phyloP scores from a whole-genome alignment of 53 echinoderm and acorn worm species.

The Antedon mediterranea region DNA sequence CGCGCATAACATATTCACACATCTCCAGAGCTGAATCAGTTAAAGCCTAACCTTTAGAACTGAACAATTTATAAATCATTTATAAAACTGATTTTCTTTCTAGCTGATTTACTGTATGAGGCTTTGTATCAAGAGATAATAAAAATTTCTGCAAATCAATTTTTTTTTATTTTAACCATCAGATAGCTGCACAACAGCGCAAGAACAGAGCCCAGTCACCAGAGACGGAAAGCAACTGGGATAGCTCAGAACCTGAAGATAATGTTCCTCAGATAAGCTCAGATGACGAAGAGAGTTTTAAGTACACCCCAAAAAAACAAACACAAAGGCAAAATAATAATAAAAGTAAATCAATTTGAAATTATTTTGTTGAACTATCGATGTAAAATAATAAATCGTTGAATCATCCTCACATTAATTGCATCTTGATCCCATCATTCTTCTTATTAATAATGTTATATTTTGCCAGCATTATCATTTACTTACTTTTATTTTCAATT shows the following conservation, averaged over 20 bases:
- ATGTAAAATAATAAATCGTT: neutral
- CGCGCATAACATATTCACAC: too few relatives aligned
- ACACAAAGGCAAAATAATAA: conserved; percentile 1
- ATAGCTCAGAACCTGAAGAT: conserved; percentile 73
- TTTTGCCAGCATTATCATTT: too few relatives aligned
- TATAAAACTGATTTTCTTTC: too few relatives aligned
- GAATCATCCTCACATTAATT: neutral
- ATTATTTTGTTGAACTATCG: neutral
- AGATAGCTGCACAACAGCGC: conserved; percentile 72
- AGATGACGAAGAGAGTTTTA: conserved; percentile 44
- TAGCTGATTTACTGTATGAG: too few relatives aligned
- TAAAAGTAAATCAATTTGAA: neutral
- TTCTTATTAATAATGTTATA: too few relatives aligned
- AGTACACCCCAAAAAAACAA: conserved; percentile 8
- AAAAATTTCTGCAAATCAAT: too few relatives aligned
- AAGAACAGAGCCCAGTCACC: conserved; percentile 54
- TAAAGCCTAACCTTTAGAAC: too few relatives aligned
- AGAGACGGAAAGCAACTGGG: conserved; percentile 77
- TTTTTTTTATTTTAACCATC: neutral
- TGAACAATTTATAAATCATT: too few relatives aligned
- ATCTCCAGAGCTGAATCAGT: too few relatives aligned
- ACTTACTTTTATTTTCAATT: too few relatives aligned
- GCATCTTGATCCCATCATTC: too few relatives aligned
- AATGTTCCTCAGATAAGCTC: conserved; percentile 62
- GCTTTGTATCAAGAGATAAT: too few relatives aligned